A percentile compares a stretch with the other conserved stretches of the same genome.
Conservation (phyloP, 2,113 vertebrate genomes). For the Anolis sagrei region DNA sequence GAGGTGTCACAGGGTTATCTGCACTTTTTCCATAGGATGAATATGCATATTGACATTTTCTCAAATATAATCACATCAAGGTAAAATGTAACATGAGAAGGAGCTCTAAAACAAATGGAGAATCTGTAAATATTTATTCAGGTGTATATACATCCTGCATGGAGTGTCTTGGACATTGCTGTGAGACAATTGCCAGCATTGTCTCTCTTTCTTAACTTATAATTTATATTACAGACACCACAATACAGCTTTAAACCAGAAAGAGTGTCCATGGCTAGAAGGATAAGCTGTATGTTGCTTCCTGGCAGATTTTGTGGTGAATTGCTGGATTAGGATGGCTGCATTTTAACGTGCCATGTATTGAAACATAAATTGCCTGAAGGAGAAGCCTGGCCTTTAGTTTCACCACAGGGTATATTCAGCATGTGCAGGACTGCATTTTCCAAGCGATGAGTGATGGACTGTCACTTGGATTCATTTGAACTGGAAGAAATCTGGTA, state of each 20-base stretch:
- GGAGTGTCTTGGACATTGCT: conserved; percentile 3
- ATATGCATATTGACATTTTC: neutral
- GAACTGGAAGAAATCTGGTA: neutral
- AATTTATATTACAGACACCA: conserved; percentile 13
- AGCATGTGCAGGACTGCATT: conserved; percentile 31
- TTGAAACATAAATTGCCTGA: conserved; percentile 35
- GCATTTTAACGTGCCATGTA: neutral
- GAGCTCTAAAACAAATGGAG: neutral
- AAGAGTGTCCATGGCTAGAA: neutral
- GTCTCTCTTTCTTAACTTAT: neutral
- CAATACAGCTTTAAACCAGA: neutral
- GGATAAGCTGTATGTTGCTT: neutral
- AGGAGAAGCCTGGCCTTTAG: neutral
- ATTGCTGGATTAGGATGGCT: neutral
- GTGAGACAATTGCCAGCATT: neutral
- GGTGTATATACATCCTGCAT: neutral
- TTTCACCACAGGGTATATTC: conserved; percentile 30
- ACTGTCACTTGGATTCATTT: conserved; percentile 21
- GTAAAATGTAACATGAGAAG: neutral
- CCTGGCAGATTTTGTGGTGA: conserved; percentile 8
- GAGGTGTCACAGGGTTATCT: neutral
- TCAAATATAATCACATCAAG: neutral
- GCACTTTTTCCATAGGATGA: too few species aligned
- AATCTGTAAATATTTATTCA: conserved; percentile 36
- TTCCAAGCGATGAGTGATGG: neutral